Percentiles rank a stretch among this genome's conserved stretches.
Evolutionary conservation across 2,113 vertebrate genomes (phyloP).

Genomic region (Urocitellus parryii): DNA sequence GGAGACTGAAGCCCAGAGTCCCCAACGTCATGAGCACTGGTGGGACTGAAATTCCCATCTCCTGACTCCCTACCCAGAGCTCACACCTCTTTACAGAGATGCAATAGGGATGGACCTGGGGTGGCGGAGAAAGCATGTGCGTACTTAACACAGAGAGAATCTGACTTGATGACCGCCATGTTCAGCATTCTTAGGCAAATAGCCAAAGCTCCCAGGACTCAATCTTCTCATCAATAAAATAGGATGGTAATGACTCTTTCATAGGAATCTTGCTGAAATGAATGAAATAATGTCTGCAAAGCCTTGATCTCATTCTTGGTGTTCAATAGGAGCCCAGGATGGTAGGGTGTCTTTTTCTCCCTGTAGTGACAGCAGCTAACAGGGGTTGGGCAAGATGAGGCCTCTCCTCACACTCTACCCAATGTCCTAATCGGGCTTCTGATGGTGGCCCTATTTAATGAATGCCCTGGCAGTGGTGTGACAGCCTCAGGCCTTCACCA

Average conservation of each 20-base stretch:
- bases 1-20: not conserved
- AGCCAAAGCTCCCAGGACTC: not conserved
- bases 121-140: accelerated
- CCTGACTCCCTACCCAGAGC: not conserved
- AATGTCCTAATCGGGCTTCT: not conserved
- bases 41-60: not conserved
- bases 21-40: not conserved
- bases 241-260: not conserved
- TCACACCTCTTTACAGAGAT: not conserved
- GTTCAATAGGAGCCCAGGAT: not conserved
- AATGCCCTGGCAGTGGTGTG: not conserved
- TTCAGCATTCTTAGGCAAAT: not conserved
- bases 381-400: not conserved
- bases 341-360: not conserved
- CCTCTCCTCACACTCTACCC: not conserved
- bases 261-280: not conserved
- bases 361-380: not conserved
- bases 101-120: too few species aligned
- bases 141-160: not conserved
- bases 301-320: not conserved
- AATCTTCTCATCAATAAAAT: not conserved
- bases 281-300: not conserved
- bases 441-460: not conserved
- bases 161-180: not conserved
- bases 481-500: not conserved